Percentiles rank a stretch among this genome's conserved stretches.
Evolutionary conservation across 2,888 invertebrate genomes (phyloP).

Genomic region (Polymixis flavicincta): DNA sequence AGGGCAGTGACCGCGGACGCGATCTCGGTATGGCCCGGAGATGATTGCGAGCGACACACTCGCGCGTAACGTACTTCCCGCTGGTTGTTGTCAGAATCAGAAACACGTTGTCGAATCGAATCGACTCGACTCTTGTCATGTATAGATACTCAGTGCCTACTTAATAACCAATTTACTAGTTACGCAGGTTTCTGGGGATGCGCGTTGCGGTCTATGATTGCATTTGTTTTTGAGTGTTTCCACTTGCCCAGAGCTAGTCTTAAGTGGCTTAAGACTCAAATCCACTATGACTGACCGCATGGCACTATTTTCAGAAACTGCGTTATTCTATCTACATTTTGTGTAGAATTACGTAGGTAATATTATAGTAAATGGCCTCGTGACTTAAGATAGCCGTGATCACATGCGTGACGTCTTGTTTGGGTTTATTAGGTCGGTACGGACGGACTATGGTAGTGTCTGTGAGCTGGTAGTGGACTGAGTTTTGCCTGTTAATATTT

Average conservation of each 20-base stretch:
- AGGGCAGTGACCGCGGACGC: constrained; percentile 82
- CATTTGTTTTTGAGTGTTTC: neutral
- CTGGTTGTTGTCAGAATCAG: constrained; percentile 35
- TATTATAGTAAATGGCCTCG: constrained; percentile 42
- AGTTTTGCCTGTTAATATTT: constrained; percentile 9
- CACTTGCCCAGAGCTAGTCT: neutral
- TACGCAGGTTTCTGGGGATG: neutral
- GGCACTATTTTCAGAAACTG: constrained; percentile 47
- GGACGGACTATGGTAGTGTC: neutral
- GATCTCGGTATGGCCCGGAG: constrained; percentile 73
- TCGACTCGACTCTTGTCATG: constrained; percentile 18
- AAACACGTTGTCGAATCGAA: constrained; percentile 21
- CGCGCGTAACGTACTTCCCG: constrained; percentile 49
- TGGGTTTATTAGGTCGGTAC: constrained; percentile 22
- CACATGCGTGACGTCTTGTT: constrained; percentile 65
- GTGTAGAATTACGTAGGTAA: constrained; percentile 38
- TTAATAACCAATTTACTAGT: neutral
- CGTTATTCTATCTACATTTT: constrained; percentile 39
- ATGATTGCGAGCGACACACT: constrained; percentile 64
- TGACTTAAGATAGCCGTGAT: constrained; percentile 45
- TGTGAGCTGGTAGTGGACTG: neutral
- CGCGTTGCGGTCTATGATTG: neutral
- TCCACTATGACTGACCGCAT: neutral
- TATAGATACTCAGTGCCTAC: neutral
- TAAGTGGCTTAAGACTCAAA: constrained; percentile 2